phyloP scores from a whole-genome alignment of 2,113 vertebrate species.

The Nettapus auritus region DNA sequence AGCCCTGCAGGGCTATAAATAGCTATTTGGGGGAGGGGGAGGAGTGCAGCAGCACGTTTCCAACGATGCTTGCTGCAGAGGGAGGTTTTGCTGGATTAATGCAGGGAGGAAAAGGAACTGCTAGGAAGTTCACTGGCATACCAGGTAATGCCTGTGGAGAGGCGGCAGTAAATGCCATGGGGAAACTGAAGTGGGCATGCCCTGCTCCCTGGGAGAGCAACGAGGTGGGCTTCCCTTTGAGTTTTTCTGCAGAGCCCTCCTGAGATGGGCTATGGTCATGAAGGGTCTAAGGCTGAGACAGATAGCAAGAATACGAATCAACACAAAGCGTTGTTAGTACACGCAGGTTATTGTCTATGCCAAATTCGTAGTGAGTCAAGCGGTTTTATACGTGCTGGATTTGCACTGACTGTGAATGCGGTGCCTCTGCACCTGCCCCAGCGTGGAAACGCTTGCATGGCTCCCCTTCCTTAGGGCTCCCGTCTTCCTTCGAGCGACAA shows the following conservation, averaged over 20 bases:
- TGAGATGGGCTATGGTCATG: background rate
- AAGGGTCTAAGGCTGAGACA: background rate
- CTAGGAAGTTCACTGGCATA: background rate
- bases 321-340: background rate
- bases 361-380: background rate
- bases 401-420: background rate
- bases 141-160: background rate
- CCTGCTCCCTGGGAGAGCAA: background rate
- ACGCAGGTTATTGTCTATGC: background rate
- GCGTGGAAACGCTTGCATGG: background rate
- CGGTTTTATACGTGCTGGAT: background rate
- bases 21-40: conserved; percentile 11
- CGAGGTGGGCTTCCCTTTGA: background rate
- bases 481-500: background rate
- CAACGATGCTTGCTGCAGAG: conserved; percentile 52
- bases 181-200: background rate
- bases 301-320: background rate
- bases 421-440: background rate
- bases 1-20: conserved; percentile 71
- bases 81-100: conserved; percentile 5
- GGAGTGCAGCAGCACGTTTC: conserved; percentile 47
- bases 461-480: too few species aligned
- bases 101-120: background rate
- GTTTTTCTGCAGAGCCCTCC: background rate
- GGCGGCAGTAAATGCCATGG: background rate